Conservation (phyloP, 2,113 vertebrate genomes). For the Bambusicola thoracicus region DNA sequence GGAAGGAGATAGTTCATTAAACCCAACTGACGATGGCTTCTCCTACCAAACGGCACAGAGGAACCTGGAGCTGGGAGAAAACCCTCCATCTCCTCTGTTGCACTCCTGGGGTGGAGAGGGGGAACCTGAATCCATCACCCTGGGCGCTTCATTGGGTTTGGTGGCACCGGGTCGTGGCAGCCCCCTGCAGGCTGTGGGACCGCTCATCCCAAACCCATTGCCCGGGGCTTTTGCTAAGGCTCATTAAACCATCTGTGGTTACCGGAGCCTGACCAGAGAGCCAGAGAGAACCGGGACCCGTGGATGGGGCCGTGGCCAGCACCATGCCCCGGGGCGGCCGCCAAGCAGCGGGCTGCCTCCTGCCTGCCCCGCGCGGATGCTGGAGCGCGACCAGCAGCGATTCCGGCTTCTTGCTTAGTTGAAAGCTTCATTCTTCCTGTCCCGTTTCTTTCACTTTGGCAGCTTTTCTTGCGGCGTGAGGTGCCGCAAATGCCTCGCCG, state of each 20-base stretch:
- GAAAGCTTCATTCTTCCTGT: conserved; percentile 12
- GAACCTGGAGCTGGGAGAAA: neutral
- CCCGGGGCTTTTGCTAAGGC: neutral
- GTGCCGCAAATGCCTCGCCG: neutral
- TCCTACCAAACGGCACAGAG: neutral
- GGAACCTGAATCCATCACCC: neutral
- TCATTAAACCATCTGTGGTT: conserved; percentile 16
- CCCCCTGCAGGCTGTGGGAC: neutral
- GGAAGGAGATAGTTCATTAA: neutral
- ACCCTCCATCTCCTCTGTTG: neutral
- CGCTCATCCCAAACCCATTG: neutral
- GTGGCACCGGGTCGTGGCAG: neutral
- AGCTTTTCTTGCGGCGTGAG: neutral
- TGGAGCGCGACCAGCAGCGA: conserved; percentile 42
- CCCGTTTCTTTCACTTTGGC: conserved; percentile 13
- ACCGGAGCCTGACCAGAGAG: neutral
- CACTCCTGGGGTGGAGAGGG: neutral
- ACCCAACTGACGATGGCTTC: neutral
- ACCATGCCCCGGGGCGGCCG: neutral
- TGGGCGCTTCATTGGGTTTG: neutral
- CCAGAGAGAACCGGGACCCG: neutral
- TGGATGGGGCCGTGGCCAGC: neutral
- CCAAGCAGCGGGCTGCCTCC: neutral
- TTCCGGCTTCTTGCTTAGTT: conserved; percentile 46
- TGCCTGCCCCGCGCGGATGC: neutral